Evolutionary conservation across 2,113 vertebrate genomes (phyloP).

Genomic region (Corythaeola cristata): DNA sequence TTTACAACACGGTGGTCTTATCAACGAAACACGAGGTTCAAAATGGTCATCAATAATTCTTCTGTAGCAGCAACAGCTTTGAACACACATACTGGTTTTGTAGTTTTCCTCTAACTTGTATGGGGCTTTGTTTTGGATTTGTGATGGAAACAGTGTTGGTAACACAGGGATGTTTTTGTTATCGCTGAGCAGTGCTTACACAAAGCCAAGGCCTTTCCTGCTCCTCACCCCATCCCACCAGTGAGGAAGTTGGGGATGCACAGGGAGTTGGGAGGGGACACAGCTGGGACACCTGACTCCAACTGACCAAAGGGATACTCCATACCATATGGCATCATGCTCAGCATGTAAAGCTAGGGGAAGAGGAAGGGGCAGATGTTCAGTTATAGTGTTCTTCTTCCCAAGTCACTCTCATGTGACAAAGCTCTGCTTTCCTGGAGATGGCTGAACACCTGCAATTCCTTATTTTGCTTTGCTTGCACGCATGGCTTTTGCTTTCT

Average conservation of each 20-base stretch:
- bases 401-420: fast-evolving
- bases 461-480: not conserved
- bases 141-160: not conserved
- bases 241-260: not conserved
- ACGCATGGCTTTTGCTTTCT: fast-evolving
- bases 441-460: not conserved
- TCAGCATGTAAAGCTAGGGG: not conserved
- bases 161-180: no score
- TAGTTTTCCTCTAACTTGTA: not conserved
- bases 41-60: not conserved
- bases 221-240: not conserved
- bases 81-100: not conserved
- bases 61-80: not conserved
- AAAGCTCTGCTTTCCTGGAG: not conserved
- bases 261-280: not conserved
- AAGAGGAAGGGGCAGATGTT: fast-evolving
- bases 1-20: not conserved
- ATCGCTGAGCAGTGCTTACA: not conserved
- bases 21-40: not conserved
- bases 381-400: not conserved
- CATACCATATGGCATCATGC: fast-evolving
- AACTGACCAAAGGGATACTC: not conserved
- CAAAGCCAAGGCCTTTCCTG: not conserved
- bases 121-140: not conserved
- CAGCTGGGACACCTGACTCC: not conserved